Evolutionary conservation across 2,797 vertebrate genomes (phyloP).

Genomic region (Etheostoma perlongum): DNA sequence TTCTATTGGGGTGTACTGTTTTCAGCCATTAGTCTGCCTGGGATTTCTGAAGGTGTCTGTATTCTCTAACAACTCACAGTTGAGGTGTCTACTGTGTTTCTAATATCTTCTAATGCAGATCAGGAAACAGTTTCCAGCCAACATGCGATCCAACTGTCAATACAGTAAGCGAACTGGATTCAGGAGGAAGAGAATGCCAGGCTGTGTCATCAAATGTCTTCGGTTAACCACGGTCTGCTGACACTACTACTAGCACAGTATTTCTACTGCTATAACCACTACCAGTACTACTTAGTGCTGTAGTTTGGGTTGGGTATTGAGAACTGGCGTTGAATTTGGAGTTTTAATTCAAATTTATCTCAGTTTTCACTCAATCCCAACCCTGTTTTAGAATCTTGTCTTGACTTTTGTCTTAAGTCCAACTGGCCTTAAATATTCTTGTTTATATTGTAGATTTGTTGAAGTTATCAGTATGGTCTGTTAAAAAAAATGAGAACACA

Average conservation of each 20-base stretch:
- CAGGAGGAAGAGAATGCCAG: slow-evolving; percentile 55
- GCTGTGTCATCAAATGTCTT: slow-evolving; percentile 81
- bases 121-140: slow-evolving; percentile 62
- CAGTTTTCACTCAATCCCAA: neutral
- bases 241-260: neutral
- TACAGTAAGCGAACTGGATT: slow-evolving; percentile 68
- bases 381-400: neutral
- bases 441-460: no score
- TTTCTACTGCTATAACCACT: neutral
- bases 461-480: no score
- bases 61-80: neutral
- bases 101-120: slow-evolving; percentile 64
- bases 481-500: no score
- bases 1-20: neutral
- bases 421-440: neutral
- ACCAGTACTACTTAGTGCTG: no score
- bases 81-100: slow-evolving; percentile 5
- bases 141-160: slow-evolving; percentile 79
- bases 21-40: neutral
- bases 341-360: neutral
- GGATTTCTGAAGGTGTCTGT: neutral
- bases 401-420: neutral
- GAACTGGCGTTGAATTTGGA: neutral
- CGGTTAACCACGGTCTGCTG: slow-evolving; percentile 62
- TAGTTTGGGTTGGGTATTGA: neutral